phyloP scores from a whole-genome alignment of 2,888 invertebrate species.

The Apotomis betuletana region DNA sequence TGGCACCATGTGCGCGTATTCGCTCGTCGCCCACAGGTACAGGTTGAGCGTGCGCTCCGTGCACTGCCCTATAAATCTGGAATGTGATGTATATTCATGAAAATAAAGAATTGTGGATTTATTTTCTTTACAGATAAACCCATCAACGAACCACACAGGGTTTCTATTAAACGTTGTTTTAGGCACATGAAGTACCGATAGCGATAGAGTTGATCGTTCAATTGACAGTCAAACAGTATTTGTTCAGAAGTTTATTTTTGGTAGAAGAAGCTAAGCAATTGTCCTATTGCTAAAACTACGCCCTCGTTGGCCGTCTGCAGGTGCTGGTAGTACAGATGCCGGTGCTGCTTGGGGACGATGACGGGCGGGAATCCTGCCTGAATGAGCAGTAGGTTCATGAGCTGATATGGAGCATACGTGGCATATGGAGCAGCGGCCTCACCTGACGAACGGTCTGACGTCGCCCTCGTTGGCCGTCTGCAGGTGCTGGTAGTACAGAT shows the following conservation, averaged over 20 bases:
- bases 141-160: too few relatives aligned
- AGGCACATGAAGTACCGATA: too few relatives aligned
- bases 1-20: conserved; percentile 87
- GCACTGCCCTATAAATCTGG: conserved; percentile 95
- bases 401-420: conserved; percentile 45
- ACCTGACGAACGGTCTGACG: conserved; percentile 94
- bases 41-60: conserved; percentile 95
- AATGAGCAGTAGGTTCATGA: conserved; percentile 98
- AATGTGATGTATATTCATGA: conserved; percentile 41
- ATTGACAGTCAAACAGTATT: too few relatives aligned
- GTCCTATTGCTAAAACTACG: conserved; percentile 58
- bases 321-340: conserved; percentile 93
- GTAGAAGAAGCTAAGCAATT: too few relatives aligned
- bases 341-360: conserved; percentile 94
- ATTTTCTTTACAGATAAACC: too few relatives aligned
- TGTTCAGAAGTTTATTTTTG: too few relatives aligned
- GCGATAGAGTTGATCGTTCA: too few relatives aligned
- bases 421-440: conserved; percentile 16
- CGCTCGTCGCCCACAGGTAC: conserved; percentile 92
- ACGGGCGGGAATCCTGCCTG: conserved; percentile 98
- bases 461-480: conserved; percentile 97
- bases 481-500: conserved; percentile 93
- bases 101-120: too few relatives aligned
- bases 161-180: too few relatives aligned
- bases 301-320: conserved; percentile 96